Conservation (phyloP, 2,797 vertebrate species). For the Melanotaenia maccullochi region DNA sequence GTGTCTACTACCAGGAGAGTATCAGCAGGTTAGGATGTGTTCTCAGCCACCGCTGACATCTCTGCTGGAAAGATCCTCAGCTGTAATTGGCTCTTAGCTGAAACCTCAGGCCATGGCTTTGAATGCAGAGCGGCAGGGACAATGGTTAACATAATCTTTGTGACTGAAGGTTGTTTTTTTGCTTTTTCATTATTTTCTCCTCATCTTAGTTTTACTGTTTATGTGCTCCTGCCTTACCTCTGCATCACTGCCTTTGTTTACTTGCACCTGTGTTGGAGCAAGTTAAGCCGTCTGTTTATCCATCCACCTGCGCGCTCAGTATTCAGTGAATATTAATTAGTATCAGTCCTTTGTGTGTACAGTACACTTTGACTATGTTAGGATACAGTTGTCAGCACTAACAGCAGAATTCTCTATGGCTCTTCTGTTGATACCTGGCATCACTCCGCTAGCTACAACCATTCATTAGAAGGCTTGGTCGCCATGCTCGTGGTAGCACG, state of each 20-base stretch:
- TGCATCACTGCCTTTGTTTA: conserved; percentile 62
- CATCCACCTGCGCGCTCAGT: conserved; percentile 68
- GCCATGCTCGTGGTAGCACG: conserved; percentile 69
- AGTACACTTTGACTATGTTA: conserved; percentile 76
- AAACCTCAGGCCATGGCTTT: conserved; percentile 20
- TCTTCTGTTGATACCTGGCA: conserved; percentile 58
- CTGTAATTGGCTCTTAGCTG: conserved; percentile 65
- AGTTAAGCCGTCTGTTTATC: conserved; percentile 60
- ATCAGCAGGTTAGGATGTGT: conserved; percentile 14
- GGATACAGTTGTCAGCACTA: conserved; percentile 85
- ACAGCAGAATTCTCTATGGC: conserved; percentile 75
- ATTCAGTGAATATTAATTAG: conserved; percentile 83
- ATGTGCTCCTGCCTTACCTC: conserved; percentile 37
- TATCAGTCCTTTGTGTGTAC: conserved; percentile 70
- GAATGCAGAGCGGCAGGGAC: conserved; percentile 27
- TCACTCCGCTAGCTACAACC: conserved; percentile 61
- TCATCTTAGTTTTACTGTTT: conserved; percentile 19
- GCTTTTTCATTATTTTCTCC: conserved; percentile 13
- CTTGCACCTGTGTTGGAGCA: conserved; percentile 48
- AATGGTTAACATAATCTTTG: conserved; percentile 24
- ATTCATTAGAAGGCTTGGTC: conserved; percentile 70
- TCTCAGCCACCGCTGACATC: conserved; percentile 60
- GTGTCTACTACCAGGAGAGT: neutral
- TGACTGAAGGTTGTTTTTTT: conserved; percentile 26
- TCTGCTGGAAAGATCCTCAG: conserved; percentile 70